Evolutionary conservation across 2,888 invertebrate species (phyloP).

Genomic region (Mesorhabditis spiculigera): DNA sequence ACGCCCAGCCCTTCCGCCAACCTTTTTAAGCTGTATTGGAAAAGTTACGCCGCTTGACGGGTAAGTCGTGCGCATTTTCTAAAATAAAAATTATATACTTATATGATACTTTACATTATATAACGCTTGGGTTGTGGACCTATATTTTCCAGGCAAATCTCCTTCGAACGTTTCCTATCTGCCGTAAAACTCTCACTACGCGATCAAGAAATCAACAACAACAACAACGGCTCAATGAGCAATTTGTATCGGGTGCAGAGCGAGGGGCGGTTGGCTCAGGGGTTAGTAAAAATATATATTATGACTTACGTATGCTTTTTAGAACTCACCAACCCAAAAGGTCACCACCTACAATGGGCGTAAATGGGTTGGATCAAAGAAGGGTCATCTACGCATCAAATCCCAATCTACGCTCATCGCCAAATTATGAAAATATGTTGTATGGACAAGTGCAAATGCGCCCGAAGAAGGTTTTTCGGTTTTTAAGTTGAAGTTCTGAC

Average conservation of each 20-base stretch:
- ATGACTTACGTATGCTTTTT: background rate
- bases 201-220: slow-evolving; percentile 25
- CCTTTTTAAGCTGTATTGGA: slow-evolving; percentile 15
- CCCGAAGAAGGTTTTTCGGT: background rate
- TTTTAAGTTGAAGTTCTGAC: slow-evolving; percentile 1
- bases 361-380: slow-evolving; percentile 40
- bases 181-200: slow-evolving; percentile 67
- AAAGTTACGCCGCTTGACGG: slow-evolving; percentile 18
- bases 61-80: slow-evolving; percentile 9
- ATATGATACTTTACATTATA: no score
- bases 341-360: slow-evolving; percentile 38
- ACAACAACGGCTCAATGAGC: slow-evolving; percentile 8
- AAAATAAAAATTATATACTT: no score
- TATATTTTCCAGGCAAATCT: slow-evolving; percentile 19
- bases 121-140: no score
- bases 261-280: background rate
- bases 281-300: background rate
- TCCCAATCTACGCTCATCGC: slow-evolving; percentile 6
- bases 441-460: slow-evolving; percentile 12
- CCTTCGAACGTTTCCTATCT: slow-evolving; percentile 88
- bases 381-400: slow-evolving; percentile 13
- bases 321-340: background rate
- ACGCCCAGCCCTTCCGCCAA: slow-evolving; percentile 15
- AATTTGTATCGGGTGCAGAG: background rate
- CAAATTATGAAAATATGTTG: slow-evolving; percentile 6